Conservation (phyloP, 2,797 vertebrate species). For the Anguilla anguilla region DNA sequence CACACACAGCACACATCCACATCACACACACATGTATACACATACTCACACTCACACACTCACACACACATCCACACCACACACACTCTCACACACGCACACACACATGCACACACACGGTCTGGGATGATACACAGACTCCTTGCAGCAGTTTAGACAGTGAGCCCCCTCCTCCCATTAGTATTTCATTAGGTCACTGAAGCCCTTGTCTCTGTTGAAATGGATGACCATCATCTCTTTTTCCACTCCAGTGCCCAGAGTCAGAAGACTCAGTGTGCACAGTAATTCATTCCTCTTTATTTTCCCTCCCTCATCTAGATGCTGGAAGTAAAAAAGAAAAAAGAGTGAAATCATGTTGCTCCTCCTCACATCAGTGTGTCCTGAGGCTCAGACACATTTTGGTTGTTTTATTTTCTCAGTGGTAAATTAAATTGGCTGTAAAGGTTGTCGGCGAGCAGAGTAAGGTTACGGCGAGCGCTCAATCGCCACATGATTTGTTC, state of each 20-base stretch:
- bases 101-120: not conserved
- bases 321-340: not conserved
- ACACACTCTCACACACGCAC: not conserved
- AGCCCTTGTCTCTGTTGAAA: not conserved
- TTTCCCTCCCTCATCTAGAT: conserved; percentile 1
- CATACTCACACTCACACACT: not conserved
- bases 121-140: not conserved
- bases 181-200: conserved; percentile 6
- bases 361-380: not conserved
- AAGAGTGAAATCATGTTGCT: not conserved
- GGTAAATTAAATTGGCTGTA: conserved; percentile 18
- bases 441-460: conserved; percentile 5
- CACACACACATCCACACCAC: too few species aligned
- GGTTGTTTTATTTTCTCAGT: not conserved
- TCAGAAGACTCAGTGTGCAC: not conserved
- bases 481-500: conserved; percentile 5
- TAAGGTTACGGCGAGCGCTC: not conserved
- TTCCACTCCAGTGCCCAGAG: not conserved
- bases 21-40: not conserved
- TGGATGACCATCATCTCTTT: conserved; percentile 10
- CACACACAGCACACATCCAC: too few species aligned
- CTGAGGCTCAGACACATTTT: conserved; percentile 1
- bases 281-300: not conserved
- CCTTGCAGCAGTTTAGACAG: not conserved
- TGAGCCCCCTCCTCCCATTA: conserved; percentile 5